Evolutionary conservation across 2,797 vertebrate species (phyloP).

Genomic region (Lepilemur ruficaudatus): DNA sequence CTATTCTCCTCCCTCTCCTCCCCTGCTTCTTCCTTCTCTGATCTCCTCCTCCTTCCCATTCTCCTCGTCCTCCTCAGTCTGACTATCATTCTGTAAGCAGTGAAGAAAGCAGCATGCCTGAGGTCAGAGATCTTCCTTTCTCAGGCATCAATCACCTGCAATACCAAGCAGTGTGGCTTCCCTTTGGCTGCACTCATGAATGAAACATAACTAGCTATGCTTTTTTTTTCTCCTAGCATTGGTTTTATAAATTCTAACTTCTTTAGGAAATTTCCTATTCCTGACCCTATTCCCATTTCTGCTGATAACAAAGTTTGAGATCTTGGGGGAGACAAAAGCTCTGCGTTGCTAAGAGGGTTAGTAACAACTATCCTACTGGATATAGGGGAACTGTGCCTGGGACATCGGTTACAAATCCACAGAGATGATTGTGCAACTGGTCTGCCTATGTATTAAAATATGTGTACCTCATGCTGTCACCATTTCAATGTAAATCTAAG

Average conservation of each 20-base stretch:
- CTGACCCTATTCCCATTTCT: neutral
- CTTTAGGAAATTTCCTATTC: neutral
- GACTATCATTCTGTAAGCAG: neutral
- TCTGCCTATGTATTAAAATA: neutral
- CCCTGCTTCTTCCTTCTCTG: neutral
- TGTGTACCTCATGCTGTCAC: neutral
- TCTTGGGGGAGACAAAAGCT: neutral
- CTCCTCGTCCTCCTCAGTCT: neutral
- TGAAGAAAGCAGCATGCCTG: neutral
- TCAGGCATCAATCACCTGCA: neutral
- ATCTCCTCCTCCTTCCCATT: neutral
- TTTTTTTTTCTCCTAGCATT: neutral
- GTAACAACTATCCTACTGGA: neutral
- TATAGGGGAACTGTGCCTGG: neutral
- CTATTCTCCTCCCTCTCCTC: neutral
- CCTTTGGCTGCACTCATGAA: neutral
- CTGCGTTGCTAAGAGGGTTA: neutral
- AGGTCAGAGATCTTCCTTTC: neutral
- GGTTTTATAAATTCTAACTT: neutral
- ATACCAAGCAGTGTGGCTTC: neutral
- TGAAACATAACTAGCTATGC: neutral
- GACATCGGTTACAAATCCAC: neutral
- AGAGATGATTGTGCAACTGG: neutral
- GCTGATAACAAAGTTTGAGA: neutral
- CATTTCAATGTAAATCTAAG: neutral